These are phyloP conservation scores for Mystacornis crossleyi DNA, from an alignment of 2,113 vertebrate species.

Conservation along the genomic window DNA sequence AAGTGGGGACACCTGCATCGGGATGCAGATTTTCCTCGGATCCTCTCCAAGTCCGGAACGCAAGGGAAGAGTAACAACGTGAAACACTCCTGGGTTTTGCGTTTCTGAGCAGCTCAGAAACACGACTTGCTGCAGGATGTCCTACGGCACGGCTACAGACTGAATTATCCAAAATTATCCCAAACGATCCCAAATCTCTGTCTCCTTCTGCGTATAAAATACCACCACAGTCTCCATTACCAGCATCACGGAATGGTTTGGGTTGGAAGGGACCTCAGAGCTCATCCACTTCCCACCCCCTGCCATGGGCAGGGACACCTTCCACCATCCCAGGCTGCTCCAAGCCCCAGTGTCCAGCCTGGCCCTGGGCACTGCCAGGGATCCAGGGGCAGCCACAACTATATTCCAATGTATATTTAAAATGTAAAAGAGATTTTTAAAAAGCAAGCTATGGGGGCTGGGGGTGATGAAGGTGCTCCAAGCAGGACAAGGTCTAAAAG, in stretches of 20 bases:
- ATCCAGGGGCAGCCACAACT: background rate
- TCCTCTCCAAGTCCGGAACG: background rate
- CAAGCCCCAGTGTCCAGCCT: background rate
- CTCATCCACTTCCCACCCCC: accelerated
- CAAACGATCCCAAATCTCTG: background rate
- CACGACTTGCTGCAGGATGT: accelerated
- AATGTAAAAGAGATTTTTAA: background rate
- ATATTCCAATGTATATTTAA: background rate
- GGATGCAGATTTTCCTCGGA: background rate
- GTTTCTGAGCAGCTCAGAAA: background rate
- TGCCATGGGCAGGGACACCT: background rate
- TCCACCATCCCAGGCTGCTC: background rate
- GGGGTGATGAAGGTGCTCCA: background rate
- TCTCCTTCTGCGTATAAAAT: background rate
- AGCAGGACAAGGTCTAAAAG: background rate
- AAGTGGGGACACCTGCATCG: background rate
- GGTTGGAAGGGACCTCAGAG: background rate
- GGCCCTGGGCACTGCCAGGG: background rate
- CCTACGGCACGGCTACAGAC: background rate
- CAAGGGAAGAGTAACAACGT: background rate
- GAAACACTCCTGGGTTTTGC: background rate
- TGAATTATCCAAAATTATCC: background rate
- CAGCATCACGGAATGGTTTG: background rate
- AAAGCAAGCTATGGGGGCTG: accelerated
- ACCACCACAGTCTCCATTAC: background rate